Base-by-base conservation (phyloP, 2,888 invertebrate species). In the Dermolepida albohirtum region DNA sequence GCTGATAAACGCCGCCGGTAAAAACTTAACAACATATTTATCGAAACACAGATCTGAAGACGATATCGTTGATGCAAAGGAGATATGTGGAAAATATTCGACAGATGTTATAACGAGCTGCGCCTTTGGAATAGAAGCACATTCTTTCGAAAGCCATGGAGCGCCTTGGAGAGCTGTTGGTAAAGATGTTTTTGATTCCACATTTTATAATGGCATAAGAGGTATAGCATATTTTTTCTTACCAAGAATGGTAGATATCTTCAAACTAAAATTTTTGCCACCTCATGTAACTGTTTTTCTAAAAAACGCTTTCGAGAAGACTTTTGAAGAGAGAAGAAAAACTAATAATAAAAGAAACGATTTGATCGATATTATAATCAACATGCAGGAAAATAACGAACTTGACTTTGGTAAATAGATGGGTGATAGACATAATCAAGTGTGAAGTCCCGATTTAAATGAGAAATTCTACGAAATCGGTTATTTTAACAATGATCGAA, bases 321-420 rank as follows among this genome's bases (percentile, higher is more conserved):
- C 68, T 12, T 59, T 71, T 6, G 47, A 67, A 5, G 47, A 43
- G 12, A 59, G 71, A 16, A 64, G 75, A 41, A 49, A 65, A 8
- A 68, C 47, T 5, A 66, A 69, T 27, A 55, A 69, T 73, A 72
- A 85, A 71, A 84, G 86, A 0, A 87, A 87, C 0, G 88, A 88
- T 76, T 85, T 88, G 71, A 84, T 88, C 5, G 87, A 88, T 77
- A 85, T 87, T 82, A 85, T 88, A 83, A 84, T 87, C 82, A 82
- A 86, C 1, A 74, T 87, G 2, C 82, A 84, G 14, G 81, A 76
- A 22, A 85, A 86, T 69, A 82, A 84, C 64, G 83, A 82, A 67
- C 70, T 67, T 27, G 68, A 73, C 27, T 71, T 72, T 66, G 66
- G 68, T 59, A 74, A 72, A 27, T 78, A n/a, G n/a, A n/a, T n/a